These are phyloP conservation scores for Macrotus californicus DNA, from an alignment of 2,113 vertebrate species.

Conservation along the genomic window DNA sequence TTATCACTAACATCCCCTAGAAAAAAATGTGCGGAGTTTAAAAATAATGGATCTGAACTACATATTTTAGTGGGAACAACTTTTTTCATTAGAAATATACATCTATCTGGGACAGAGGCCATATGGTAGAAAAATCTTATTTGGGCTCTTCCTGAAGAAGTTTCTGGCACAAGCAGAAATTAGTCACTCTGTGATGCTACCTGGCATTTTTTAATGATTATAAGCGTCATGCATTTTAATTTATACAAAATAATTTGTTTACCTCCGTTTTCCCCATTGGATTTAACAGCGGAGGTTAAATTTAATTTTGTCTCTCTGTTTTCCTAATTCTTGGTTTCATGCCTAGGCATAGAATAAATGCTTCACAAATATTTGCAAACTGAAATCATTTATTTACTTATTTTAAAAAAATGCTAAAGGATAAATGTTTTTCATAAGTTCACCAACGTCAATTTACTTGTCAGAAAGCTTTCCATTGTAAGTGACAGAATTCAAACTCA, in stretches of 20 bases:
- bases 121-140: not conserved
- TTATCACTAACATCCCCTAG: not conserved
- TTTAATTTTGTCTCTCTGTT: not conserved
- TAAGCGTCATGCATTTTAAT: not conserved
- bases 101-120: not conserved
- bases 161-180: not conserved
- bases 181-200: not conserved
- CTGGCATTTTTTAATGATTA: not conserved
- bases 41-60: not conserved
- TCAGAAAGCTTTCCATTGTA: not conserved
- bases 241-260: not conserved
- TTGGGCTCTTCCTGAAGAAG: not conserved
- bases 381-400: not conserved
- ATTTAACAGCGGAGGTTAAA: not conserved
- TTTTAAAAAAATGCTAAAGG: not conserved
- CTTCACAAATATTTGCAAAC: not conserved
- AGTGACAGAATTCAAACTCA: not conserved
- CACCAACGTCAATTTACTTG: not conserved
- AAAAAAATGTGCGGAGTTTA: not conserved
- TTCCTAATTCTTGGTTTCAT: not conserved
- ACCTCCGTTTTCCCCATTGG: not conserved
- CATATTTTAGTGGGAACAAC: not conserved
- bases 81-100: not conserved
- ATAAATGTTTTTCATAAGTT: not conserved
- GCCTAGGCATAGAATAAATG: not conserved